Percentiles rank a stretch among this genome's conserved stretches.
Evolutionary conservation across 2,113 vertebrate species (phyloP).

Genomic region (Zosterops hypoxanthus): DNA sequence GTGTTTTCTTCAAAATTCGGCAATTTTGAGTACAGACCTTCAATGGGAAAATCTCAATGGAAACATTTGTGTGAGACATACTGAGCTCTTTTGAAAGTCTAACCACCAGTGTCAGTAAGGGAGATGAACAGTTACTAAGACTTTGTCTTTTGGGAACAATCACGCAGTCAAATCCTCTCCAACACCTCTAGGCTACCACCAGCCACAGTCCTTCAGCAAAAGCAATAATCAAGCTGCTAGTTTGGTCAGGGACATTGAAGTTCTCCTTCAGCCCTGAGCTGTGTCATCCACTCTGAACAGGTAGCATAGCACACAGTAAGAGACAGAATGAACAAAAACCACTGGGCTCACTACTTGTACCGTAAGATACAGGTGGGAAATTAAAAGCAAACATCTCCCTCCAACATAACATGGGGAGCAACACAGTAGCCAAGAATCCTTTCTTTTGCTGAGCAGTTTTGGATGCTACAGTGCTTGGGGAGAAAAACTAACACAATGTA

Average conservation of each 20-base stretch:
- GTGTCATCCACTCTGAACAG: background rate
- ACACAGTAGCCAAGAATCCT: background rate
- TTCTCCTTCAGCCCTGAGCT: background rate
- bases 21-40: background rate
- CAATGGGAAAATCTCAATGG: background rate
- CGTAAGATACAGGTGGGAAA: background rate
- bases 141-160: background rate
- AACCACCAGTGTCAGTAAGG: background rate
- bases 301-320: background rate
- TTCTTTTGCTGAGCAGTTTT: background rate
- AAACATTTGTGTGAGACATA: background rate
- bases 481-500: background rate
- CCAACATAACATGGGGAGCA: background rate
- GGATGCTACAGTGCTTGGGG: background rate
- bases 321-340: background rate
- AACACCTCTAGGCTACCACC: background rate
- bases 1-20: background rate
- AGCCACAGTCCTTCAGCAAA: background rate
- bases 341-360: background rate
- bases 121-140: background rate
- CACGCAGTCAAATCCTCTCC: background rate
- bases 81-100: background rate
- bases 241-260: background rate
- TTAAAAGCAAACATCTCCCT: background rate
- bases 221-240: background rate